Evolutionary conservation across 2,113 vertebrate genomes (phyloP).

Genomic region (Gambusia affinis): DNA sequence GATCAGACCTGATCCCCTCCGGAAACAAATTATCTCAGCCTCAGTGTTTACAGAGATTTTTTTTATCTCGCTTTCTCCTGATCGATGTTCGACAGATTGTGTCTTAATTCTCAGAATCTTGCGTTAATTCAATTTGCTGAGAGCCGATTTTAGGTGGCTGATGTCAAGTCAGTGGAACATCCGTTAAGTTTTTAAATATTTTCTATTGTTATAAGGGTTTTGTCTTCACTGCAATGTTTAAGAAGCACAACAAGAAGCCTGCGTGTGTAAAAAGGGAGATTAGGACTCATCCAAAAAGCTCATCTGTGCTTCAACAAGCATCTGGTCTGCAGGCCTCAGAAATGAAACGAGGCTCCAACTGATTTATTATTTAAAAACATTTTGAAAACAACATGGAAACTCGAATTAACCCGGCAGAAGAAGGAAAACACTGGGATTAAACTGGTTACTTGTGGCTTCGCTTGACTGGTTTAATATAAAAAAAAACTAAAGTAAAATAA

Average conservation of each 20-base stretch:
- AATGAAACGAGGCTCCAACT: background rate
- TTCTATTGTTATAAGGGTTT: background rate
- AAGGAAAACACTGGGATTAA: too few species aligned
- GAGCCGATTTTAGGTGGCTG: conserved; percentile 17
- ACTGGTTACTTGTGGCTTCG: too few species aligned
- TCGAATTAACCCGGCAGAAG: too few species aligned
- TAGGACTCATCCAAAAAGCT: background rate
- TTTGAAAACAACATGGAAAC: background rate
- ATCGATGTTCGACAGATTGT: conserved; percentile 47
- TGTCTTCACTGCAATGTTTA: background rate
- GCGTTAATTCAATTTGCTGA: conserved; percentile 60
- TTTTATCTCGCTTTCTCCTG: conserved; percentile 34
- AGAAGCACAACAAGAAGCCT: background rate
- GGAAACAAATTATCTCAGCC: conserved; percentile 20
- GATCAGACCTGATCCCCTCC: conserved; percentile 26
- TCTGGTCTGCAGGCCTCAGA: conserved; percentile 1
- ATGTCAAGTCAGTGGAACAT: conserved; percentile 17
- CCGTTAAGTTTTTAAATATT: background rate
- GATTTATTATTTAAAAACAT: background rate
- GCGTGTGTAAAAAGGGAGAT: background rate
- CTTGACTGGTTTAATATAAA: too few species aligned
- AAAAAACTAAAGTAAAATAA: too few species aligned
- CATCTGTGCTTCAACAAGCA: background rate
- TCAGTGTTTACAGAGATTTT: background rate
- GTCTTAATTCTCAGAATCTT: conserved; percentile 54